Evolutionary conservation across 2,797 vertebrate genomes (phyloP).

Genomic region (Lepilemur ruficaudatus): DNA sequence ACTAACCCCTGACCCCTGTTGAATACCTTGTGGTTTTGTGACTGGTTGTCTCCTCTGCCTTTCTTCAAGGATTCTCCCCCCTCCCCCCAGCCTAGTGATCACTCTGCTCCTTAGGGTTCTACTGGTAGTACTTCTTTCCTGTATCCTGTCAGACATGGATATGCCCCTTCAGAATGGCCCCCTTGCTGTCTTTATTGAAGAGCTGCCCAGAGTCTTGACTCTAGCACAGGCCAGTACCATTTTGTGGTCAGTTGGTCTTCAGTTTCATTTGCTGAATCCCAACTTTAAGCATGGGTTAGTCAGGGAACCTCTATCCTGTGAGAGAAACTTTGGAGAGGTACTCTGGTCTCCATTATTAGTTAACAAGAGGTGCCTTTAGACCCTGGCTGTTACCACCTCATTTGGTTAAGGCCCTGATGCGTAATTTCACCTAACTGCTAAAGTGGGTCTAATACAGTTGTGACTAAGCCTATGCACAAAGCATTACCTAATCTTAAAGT

Average conservation of each 20-base stretch:
- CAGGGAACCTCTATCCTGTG: background rate
- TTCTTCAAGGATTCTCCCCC: background rate
- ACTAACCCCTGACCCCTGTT: background rate
- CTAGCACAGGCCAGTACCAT: background rate
- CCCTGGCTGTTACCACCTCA: background rate
- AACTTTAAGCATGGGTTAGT: background rate
- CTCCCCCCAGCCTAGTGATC: background rate
- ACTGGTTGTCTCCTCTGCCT: background rate
- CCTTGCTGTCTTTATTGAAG: background rate
- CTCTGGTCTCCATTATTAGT: slow-evolving; percentile 32
- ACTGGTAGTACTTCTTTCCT: background rate
- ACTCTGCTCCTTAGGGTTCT: background rate
- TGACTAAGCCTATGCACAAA: background rate
- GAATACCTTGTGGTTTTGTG: slow-evolving; percentile 4
- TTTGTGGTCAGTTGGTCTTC: background rate
- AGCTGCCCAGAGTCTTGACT: slow-evolving; percentile 15
- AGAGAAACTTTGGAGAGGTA: background rate
- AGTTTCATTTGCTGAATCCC: background rate
- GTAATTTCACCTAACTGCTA: background rate
- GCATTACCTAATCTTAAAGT: background rate
- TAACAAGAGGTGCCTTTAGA: slow-evolving; percentile 34
- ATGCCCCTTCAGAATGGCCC: background rate
- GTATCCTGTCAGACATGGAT: background rate
- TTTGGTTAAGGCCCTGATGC: background rate
- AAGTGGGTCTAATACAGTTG: background rate